A percentile compares a stretch with the other conserved stretches of the same genome.
Evolutionary conservation across 2,888 invertebrate species (phyloP).

Genomic region (Pantelozetes paolii): DNA sequence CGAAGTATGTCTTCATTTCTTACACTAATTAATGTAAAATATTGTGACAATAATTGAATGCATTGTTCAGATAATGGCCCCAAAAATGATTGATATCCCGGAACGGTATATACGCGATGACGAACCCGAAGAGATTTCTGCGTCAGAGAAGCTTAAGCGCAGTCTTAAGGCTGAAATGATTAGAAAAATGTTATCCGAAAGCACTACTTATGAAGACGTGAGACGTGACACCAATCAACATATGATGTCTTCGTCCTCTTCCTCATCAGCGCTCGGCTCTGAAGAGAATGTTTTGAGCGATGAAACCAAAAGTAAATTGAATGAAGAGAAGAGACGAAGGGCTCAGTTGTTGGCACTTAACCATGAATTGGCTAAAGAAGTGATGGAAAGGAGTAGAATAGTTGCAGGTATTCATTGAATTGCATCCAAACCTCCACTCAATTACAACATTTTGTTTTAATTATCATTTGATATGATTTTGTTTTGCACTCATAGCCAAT

Average conservation of each 20-base stretch:
- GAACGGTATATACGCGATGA: slow-evolving; percentile 46
- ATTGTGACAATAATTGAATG: not conserved
- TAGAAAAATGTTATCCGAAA: slow-evolving; percentile 46
- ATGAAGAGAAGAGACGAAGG: slow-evolving; percentile 78
- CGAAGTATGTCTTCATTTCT: slow-evolving; percentile 51
- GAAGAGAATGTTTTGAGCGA: slow-evolving; percentile 26
- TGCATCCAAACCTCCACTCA: not conserved
- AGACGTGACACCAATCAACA: slow-evolving; percentile 32
- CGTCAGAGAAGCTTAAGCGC: slow-evolving; percentile 45
- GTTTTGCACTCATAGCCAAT: slow-evolving; percentile 16
- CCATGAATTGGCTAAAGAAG: slow-evolving; percentile 79
- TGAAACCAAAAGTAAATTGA: slow-evolving; percentile 63
- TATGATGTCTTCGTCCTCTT: slow-evolving; percentile 1
- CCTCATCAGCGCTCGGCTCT: slow-evolving; percentile 17
- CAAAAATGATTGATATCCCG: slow-evolving; percentile 47
- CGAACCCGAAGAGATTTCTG: slow-evolving; percentile 46
- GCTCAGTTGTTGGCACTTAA: slow-evolving; percentile 83
- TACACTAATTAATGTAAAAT: not conserved
- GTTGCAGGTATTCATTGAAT: slow-evolving; percentile 70
- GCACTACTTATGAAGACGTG: slow-evolving; percentile 34
- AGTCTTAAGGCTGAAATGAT: slow-evolving; percentile 47
- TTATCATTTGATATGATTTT: not conserved
- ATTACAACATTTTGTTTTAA: not conserved
- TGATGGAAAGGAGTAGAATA: slow-evolving; percentile 90
- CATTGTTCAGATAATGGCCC: slow-evolving; percentile 65